Evolutionary conservation across 2,888 invertebrate genomes (phyloP).

Genomic region (Loripinus fragilis): DNA sequence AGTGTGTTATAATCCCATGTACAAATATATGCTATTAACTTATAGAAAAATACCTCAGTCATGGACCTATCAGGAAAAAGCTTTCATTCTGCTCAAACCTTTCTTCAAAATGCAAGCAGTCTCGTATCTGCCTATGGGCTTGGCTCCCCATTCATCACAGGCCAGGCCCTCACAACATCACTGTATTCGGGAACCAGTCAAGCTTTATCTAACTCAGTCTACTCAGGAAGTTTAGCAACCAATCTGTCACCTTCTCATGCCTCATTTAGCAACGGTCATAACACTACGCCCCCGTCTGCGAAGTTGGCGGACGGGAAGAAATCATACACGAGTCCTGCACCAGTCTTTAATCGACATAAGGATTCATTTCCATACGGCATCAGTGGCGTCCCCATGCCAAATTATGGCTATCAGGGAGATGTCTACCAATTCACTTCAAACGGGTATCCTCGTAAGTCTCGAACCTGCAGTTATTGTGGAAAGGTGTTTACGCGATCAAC

Average conservation of each 20-base stretch:
- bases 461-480: constrained; percentile 77
- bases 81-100: constrained; percentile 50
- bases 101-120: constrained; percentile 55
- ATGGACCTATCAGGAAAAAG: constrained; percentile 58
- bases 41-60: constrained; percentile 14
- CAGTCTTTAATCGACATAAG: constrained; percentile 57
- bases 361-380: constrained; percentile 77
- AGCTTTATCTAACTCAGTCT: constrained; percentile 47
- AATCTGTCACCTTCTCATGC: constrained; percentile 51
- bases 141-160: constrained; percentile 42
- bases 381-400: constrained; percentile 78
- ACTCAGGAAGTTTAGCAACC: constrained; percentile 58
- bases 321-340: constrained; percentile 57
- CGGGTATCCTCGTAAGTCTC: constrained; percentile 78
- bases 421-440: constrained; percentile 77
- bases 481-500: constrained; percentile 80
- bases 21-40: constrained; percentile 24
- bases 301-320: constrained; percentile 39
- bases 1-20: constrained; percentile 36
- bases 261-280: constrained; percentile 60
- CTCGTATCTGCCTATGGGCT: constrained; percentile 56
- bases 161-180: constrained; percentile 53
- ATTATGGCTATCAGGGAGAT: constrained; percentile 75
- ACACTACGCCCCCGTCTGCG: constrained; percentile 39
- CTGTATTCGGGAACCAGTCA: constrained; percentile 51